phyloP scores from a whole-genome alignment of 2,113 vertebrate species.

The Hiodon tergisus region DNA sequence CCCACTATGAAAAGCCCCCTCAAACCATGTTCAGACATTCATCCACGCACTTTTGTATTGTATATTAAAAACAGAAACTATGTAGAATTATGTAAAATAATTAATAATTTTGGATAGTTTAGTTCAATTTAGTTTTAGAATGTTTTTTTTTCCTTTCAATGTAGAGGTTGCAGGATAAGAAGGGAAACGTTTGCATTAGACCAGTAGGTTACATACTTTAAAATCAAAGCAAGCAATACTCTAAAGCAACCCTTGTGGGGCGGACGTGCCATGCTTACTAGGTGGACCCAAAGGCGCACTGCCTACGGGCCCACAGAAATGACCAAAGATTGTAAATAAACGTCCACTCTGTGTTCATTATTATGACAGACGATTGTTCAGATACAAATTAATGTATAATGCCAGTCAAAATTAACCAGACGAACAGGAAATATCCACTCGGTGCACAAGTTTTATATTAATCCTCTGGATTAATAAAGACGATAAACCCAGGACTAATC shows the following conservation, averaged over 20 bases:
- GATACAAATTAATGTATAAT: neutral
- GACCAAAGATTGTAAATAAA: constrained; percentile 1
- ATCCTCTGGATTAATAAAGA: too few species aligned
- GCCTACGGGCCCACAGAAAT: neutral
- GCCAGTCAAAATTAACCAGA: too few species aligned
- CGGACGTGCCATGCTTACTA: neutral
- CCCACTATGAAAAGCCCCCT: neutral
- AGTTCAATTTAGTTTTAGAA: constrained; percentile 5
- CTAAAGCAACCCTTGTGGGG: neutral
- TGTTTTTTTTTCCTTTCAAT: neutral
- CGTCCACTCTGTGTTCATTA: neutral
- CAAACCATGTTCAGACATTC: neutral
- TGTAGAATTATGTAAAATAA: constrained; percentile 9
- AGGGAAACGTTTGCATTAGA: neutral
- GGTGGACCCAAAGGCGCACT: neutral
- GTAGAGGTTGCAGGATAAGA: constrained; percentile 1
- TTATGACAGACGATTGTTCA: neutral
- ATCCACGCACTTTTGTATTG: constrained; percentile 11
- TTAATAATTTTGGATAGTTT: constrained; percentile 13
- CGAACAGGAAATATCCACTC: too few species aligned
- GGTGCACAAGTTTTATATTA: neutral
- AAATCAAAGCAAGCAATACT: constrained; percentile 13
- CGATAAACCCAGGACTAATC: too few species aligned
- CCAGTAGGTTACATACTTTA: neutral
- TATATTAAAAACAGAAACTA: neutral